Conservation (phyloP, 2,797 vertebrate genomes). For the Pangasius mekongensis region DNA sequence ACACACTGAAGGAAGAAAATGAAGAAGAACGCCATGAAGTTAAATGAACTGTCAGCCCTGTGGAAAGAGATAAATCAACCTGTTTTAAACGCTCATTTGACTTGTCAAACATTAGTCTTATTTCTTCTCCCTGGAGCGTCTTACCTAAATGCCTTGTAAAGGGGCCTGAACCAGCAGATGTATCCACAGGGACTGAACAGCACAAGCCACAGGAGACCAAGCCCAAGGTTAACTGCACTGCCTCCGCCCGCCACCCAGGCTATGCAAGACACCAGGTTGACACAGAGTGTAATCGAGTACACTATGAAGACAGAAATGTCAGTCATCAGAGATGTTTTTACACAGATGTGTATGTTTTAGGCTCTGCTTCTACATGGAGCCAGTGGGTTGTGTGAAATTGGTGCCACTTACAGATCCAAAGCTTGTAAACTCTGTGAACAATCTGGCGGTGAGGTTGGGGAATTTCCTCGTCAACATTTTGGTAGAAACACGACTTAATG, state of each 20-base stretch:
- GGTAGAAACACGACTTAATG: constrained; percentile 94
- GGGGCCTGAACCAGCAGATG: constrained; percentile 92
- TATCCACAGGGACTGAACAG: constrained; percentile 93
- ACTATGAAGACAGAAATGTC: constrained; percentile 71
- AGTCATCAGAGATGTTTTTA: background rate
- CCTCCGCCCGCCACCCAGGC: constrained; percentile 92
- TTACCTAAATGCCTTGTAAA: constrained; percentile 96
- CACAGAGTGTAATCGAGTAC: constrained; percentile 83
- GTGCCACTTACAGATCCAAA: constrained; percentile 88
- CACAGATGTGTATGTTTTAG: background rate
- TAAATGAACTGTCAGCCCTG: constrained; percentile 97
- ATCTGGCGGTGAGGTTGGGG: constrained; percentile 81
- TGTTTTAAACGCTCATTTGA: background rate
- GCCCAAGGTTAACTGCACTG: constrained; percentile 81
- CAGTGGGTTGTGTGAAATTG: background rate
- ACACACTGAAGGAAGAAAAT: constrained; percentile 89
- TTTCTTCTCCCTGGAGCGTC: constrained; percentile 13
- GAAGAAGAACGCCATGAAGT: constrained; percentile 98
- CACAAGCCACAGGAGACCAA: constrained; percentile 89
- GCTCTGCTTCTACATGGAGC: background rate
- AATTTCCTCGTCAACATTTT: constrained; percentile 91
- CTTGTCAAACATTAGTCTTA: background rate
- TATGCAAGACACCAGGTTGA: constrained; percentile 89
- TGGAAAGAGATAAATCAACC: constrained; percentile 23
- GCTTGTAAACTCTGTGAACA: constrained; percentile 86